phyloP scores from a whole-genome alignment of 2,113 vertebrate genomes.

The Orthochromis indermauri region DNA sequence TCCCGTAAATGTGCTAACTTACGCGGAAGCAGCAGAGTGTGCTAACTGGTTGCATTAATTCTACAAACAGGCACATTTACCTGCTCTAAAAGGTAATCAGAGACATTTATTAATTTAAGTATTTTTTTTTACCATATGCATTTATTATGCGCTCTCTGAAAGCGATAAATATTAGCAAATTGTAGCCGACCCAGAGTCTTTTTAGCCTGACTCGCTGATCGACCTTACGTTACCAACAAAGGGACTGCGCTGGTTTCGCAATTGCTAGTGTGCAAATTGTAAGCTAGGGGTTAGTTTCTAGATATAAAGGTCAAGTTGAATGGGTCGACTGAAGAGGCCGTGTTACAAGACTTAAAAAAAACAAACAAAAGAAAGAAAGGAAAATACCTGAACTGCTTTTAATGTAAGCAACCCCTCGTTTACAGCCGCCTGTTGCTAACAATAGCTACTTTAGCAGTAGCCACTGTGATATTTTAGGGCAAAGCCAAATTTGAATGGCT shows the following conservation, averaged over 20 bases:
- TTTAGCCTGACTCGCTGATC: background rate
- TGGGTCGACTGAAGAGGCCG: rapidly evolving
- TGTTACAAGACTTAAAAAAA: background rate
- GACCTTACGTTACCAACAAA: slow-evolving; percentile 34
- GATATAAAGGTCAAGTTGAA: background rate
- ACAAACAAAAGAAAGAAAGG: rapidly evolving
- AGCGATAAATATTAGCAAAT: background rate
- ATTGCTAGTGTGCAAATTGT: background rate
- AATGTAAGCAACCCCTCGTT: background rate
- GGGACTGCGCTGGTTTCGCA: background rate
- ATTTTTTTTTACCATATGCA: background rate
- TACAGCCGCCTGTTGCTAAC: background rate
- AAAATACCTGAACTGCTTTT: background rate
- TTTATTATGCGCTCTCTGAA: background rate
- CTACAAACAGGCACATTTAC: background rate
- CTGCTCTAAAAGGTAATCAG: slow-evolving; percentile 18
- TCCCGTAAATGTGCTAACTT: background rate
- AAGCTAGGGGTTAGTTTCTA: background rate
- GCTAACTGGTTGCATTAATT: background rate
- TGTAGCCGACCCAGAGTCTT: background rate
- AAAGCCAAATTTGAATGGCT: background rate
- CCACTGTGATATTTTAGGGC: background rate
- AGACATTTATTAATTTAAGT: background rate
- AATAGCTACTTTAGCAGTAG: background rate
- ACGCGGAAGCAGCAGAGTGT: background rate